phyloP scores from a whole-genome alignment of 2,888 invertebrate species.

The Augiades crinisus region DNA sequence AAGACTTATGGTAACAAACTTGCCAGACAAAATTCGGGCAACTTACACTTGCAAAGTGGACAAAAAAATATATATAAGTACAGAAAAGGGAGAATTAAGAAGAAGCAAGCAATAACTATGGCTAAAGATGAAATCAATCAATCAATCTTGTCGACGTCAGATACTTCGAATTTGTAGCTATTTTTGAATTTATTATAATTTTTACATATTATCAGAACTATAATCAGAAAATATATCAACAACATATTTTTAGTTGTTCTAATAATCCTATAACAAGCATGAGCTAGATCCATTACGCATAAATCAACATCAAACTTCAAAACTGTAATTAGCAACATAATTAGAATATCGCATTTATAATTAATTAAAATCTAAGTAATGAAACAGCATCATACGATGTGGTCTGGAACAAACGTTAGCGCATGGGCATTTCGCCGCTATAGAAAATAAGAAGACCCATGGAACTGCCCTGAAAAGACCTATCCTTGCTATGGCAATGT shows the following conservation, averaged over 20 bases:
- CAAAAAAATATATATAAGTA: too few relatives aligned
- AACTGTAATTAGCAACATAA: not conserved
- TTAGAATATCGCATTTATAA: not conserved
- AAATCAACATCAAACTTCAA: not conserved
- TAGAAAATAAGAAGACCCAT: not conserved
- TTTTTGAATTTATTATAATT: not conserved
- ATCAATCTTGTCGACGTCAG: too few relatives aligned
- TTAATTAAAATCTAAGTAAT: not conserved
- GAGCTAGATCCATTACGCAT: constrained; percentile 8
- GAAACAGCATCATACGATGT: not conserved
- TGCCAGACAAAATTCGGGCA: too few relatives aligned
- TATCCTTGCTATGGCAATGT: not conserved
- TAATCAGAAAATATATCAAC: not conserved
- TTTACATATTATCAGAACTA: too few relatives aligned
- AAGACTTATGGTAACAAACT: too few relatives aligned
- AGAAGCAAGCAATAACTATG: too few relatives aligned
- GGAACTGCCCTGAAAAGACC: not conserved
- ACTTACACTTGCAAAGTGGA: too few relatives aligned
- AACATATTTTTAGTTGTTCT: not conserved
- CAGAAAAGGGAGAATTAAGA: too few relatives aligned
- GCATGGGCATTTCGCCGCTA: not conserved
- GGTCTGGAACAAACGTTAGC: not conserved
- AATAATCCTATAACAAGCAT: not conserved
- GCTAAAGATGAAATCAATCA: too few relatives aligned
- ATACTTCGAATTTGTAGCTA: too few relatives aligned